Conservation (phyloP, 2,797 vertebrate species). For the Ctenopoma kingsleyae region DNA sequence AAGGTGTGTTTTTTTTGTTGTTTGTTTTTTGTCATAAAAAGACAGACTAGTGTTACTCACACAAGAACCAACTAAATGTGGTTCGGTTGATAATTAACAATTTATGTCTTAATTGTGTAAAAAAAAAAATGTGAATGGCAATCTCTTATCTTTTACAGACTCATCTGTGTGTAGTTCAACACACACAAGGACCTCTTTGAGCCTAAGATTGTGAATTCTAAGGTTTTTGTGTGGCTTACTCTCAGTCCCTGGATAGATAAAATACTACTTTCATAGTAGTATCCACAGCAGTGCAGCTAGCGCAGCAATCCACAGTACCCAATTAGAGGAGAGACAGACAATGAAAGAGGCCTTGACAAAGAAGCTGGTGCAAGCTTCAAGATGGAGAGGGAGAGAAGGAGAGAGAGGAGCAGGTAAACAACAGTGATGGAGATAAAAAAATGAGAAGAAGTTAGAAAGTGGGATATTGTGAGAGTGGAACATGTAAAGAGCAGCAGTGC, state of each 20-base stretch:
- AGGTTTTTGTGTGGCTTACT: background rate
- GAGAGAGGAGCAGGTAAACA: slow-evolving; percentile 29
- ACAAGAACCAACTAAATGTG: background rate
- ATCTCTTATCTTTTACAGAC: slow-evolving; percentile 1
- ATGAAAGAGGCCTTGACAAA: slow-evolving; percentile 1
- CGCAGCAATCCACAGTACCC: slow-evolving; percentile 3
- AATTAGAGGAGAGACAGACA: slow-evolving; percentile 14
- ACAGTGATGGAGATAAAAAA: slow-evolving; percentile 1
- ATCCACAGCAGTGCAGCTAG: slow-evolving; percentile 9
- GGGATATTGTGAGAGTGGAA: slow-evolving; percentile 29
- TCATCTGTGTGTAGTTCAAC: background rate
- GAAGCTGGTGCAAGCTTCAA: slow-evolving; percentile 9
- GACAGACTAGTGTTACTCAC: background rate
- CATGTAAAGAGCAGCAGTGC: slow-evolving; percentile 36
- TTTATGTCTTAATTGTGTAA: accelerated
- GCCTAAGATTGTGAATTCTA: slow-evolving; percentile 37
- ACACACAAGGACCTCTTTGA: slow-evolving; percentile 22
- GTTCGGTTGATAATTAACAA: background rate
- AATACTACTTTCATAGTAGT: slow-evolving; percentile 21
- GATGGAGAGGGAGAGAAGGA: background rate
- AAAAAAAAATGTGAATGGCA: background rate
- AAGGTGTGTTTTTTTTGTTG: slow-evolving; percentile 41
- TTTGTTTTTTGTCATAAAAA: slow-evolving; percentile 27
- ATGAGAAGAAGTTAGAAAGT: slow-evolving; percentile 27
- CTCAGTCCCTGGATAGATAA: background rate